These are phyloP conservation scores for Lepilemur ruficaudatus DNA, from an alignment of 2,797 vertebrate genomes.

Conservation along the genomic window DNA sequence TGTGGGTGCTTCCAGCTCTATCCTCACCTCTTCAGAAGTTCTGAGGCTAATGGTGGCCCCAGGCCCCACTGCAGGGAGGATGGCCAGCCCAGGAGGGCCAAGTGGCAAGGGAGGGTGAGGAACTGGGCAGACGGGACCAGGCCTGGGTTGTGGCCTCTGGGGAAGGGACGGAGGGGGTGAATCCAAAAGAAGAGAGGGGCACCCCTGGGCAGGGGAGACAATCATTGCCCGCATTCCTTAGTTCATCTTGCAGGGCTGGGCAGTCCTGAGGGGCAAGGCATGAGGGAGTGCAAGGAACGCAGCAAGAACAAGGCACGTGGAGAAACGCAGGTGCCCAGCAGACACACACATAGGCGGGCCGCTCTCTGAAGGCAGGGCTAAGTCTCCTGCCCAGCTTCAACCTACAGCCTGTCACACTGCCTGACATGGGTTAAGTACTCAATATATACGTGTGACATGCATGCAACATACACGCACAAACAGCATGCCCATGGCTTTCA, in stretches of 20 bases:
- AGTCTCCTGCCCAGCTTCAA: neutral
- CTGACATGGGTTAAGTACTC: neutral
- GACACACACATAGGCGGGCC: fast-evolving
- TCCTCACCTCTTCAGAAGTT: neutral
- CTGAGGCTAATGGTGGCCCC: neutral
- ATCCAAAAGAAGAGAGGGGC: neutral
- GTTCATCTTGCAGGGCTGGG: neutral
- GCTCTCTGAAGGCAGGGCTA: neutral
- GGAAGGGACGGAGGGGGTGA: neutral
- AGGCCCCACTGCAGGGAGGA: neutral
- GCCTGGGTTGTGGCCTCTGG: neutral
- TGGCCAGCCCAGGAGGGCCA: neutral
- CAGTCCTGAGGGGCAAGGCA: neutral
- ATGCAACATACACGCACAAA: neutral
- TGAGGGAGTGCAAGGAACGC: neutral
- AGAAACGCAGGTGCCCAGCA: neutral
- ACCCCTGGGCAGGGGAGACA: neutral
- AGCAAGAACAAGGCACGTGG: neutral
- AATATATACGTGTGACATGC: neutral
- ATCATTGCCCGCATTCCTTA: neutral
- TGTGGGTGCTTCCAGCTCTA: neutral
- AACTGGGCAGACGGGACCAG: neutral
- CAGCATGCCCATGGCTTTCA: neutral
- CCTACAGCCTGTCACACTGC: neutral
- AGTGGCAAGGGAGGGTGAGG: neutral